These are phyloP conservation scores for Drepana arcuata DNA, from an alignment of 1,140 invertebrate genomes.

Conservation along the genomic window DNA sequence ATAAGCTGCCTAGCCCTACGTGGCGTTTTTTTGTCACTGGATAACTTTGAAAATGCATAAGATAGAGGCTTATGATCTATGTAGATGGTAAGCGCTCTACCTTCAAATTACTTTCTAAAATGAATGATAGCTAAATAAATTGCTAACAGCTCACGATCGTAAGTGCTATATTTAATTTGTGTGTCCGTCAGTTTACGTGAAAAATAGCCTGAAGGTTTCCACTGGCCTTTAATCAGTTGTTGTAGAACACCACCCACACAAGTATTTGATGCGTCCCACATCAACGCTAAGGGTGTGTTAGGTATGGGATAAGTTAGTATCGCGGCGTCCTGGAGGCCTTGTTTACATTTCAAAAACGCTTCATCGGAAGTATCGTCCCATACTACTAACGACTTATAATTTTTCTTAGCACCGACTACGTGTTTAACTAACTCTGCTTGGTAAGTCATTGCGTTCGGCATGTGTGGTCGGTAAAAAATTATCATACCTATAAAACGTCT, in stretches of 20 bases:
- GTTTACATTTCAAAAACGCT: slow-evolving; percentile 1
- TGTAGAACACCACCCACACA: slow-evolving; percentile 2
- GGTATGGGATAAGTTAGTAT: neutral
- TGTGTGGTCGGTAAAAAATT: neutral
- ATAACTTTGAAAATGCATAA: slow-evolving; percentile 20
- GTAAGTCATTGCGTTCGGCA: neutral
- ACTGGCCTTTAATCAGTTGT: slow-evolving; percentile 1
- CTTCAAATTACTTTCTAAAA: slow-evolving; percentile 27
- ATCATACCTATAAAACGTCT: neutral
- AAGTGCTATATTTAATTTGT: slow-evolving; percentile 22
- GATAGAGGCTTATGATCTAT: slow-evolving; percentile 45
- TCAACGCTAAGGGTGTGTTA: neutral
- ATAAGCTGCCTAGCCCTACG: slow-evolving; percentile 7
- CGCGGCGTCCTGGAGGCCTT: neutral
- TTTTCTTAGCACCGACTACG: neutral
- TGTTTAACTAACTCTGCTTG: neutral
- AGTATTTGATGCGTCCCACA: neutral
- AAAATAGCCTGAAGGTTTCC: slow-evolving; percentile 23
- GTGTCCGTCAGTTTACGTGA: slow-evolving; percentile 10
- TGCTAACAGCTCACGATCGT: slow-evolving; percentile 26
- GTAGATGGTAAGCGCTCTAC: slow-evolving; percentile 22
- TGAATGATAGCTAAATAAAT: slow-evolving; percentile 28
- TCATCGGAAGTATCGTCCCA: neutral
- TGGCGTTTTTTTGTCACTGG: slow-evolving; percentile 4
- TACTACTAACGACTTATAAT: neutral